These are phyloP conservation scores for Mola mola DNA, from an alignment of 2,113 vertebrate genomes.

Conservation along the genomic window DNA sequence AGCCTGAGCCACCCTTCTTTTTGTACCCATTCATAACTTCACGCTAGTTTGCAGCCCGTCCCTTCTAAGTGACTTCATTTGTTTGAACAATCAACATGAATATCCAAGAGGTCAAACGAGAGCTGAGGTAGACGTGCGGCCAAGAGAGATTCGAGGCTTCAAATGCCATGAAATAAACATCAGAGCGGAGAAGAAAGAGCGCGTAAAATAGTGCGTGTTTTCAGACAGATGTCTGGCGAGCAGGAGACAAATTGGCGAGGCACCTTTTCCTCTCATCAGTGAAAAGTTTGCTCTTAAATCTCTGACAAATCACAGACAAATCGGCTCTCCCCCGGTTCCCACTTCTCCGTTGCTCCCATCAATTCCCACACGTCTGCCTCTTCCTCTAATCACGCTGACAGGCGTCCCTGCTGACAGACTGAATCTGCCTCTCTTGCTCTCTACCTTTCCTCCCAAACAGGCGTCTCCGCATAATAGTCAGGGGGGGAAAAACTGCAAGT, in stretches of 20 bases:
- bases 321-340: slow-evolving; percentile 4
- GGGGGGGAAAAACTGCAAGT: slow-evolving; percentile 26
- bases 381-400: slow-evolving; percentile 43
- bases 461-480: slow-evolving; percentile 39
- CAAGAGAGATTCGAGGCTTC: slow-evolving; percentile 21
- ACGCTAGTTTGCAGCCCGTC: slow-evolving; percentile 6
- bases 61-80: slow-evolving; percentile 7
- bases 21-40: slow-evolving; percentile 9
- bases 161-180: slow-evolving; percentile 26
- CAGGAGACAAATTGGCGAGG: slow-evolving; percentile 21
- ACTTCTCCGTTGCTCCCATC: slow-evolving; percentile 33
- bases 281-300: slow-evolving; percentile 58
- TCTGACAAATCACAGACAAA: slow-evolving; percentile 49
- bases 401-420: slow-evolving; percentile 50
- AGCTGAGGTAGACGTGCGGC: neutral
- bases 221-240: slow-evolving; percentile 21
- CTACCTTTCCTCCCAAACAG: slow-evolving; percentile 41
- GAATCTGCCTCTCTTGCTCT: slow-evolving; percentile 28
- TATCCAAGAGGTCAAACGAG: slow-evolving; percentile 33
- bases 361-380: slow-evolving; percentile 50
- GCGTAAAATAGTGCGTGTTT: neutral
- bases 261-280: slow-evolving; percentile 59
- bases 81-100: neutral
- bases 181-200: slow-evolving; percentile 19
- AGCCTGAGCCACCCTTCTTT: slow-evolving; percentile 6